Evolutionary conservation across 2,797 vertebrate species (phyloP).

Genomic region (Tenualosa ilisha): DNA sequence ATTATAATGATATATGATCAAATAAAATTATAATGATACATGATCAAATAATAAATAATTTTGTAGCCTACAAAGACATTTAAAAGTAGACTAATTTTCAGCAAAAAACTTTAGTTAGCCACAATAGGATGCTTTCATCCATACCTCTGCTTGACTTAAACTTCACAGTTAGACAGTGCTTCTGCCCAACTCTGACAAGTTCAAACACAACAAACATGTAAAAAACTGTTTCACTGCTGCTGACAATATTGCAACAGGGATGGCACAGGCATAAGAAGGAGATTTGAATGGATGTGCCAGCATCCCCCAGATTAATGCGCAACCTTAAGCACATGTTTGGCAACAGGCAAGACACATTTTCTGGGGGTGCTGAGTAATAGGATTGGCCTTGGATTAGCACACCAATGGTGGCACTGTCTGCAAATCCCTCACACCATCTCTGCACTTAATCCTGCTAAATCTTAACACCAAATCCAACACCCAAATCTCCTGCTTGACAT

Average conservation of each 20-base stretch:
- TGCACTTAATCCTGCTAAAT: slow-evolving; percentile 19
- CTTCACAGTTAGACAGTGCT: background rate
- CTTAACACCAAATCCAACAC: background rate
- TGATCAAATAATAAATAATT: no score
- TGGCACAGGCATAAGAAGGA: background rate
- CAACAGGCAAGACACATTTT: slow-evolving; percentile 18
- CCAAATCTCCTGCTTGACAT: background rate
- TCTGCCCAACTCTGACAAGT: background rate
- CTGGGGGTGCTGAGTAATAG: slow-evolving; percentile 23
- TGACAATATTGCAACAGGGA: background rate
- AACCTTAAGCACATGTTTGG: slow-evolving; percentile 26
- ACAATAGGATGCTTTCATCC: background rate
- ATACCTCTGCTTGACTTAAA: background rate
- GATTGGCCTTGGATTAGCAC: slow-evolving; percentile 33
- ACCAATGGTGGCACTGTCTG: slow-evolving; percentile 11
- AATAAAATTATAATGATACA: no score
- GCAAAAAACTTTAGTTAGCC: background rate
- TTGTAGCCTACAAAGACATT: no score
- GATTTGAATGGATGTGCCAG: slow-evolving; percentile 20
- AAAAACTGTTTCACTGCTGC: background rate
- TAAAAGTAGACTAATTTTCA: background rate
- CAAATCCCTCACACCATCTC: slow-evolving; percentile 28
- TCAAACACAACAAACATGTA: background rate
- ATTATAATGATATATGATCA: no score
- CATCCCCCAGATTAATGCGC: slow-evolving; percentile 14